Evolutionary conservation across 37 sponge, comb jelly and placozoan species (phyloP).

Genomic region (Halisarca cf. caerulea): DNA sequence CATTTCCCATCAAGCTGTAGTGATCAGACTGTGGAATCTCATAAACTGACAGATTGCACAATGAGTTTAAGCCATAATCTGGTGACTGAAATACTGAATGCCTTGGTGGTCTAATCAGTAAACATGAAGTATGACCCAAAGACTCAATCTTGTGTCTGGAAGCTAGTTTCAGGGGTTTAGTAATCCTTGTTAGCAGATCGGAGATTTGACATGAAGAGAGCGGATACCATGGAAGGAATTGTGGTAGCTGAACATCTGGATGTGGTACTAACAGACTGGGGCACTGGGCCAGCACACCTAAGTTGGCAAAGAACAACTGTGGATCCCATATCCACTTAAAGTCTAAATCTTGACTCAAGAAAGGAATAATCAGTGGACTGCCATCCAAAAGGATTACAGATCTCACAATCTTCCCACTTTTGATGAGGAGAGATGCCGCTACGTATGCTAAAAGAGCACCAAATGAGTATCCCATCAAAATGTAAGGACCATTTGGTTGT

Average conservation of each 20-base stretch:
- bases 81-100: slow-evolving; percentile 21
- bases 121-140: not conserved
- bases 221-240: slow-evolving; percentile 12
- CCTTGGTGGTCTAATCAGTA: slow-evolving; percentile 2
- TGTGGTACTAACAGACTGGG: not conserved
- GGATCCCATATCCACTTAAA: slow-evolving; percentile 4
- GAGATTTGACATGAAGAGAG: not conserved
- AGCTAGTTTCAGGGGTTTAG: not conserved
- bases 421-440: slow-evolving; percentile 3
- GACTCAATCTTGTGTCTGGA: not conserved
- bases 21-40: not conserved
- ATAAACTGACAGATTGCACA: not conserved
- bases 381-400: slow-evolving; percentile 8
- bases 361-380: not conserved
- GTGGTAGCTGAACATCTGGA: not conserved
- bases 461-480: slow-evolving; percentile 31
- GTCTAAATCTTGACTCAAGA: not conserved
- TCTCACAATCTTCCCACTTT: slow-evolving; percentile 12
- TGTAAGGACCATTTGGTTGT: slow-evolving; percentile 38
- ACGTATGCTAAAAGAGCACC: slow-evolving; percentile 42
- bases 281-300: not conserved
- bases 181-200: not conserved
- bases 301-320: not conserved
- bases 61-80: slow-evolving; percentile 30
- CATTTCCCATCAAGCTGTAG: not conserved